phyloP scores from a whole-genome alignment of 2,113 vertebrate species.

The Anoplopoma fimbria region DNA sequence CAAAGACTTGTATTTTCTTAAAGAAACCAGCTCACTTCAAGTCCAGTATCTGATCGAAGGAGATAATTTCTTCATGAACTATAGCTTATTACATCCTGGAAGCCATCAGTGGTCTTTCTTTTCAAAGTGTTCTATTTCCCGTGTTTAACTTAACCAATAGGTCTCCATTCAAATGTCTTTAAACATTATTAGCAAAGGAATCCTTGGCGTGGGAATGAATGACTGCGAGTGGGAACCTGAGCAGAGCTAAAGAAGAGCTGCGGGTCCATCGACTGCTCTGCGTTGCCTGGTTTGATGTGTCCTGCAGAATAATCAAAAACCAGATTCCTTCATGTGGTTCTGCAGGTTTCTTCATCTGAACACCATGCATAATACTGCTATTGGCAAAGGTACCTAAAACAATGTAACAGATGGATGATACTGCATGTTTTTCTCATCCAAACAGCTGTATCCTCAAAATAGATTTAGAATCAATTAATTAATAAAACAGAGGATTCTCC shows the following conservation, averaged over 20 bases:
- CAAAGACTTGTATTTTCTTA: too few relatives aligned
- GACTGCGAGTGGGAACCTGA: constrained; percentile 39
- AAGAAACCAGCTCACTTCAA: constrained; percentile 35
- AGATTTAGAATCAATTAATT: constrained; percentile 28
- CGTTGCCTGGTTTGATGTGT: not conserved
- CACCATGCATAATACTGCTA: not conserved
- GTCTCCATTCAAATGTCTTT: constrained; percentile 41
- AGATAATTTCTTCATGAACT: constrained; percentile 36
- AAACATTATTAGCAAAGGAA: constrained; percentile 20
- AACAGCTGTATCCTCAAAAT: constrained; percentile 20
- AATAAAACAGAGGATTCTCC: constrained; percentile 33
- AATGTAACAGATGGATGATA: constrained; percentile 26
- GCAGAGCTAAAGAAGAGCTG: constrained; percentile 16
- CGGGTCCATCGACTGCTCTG: not conserved
- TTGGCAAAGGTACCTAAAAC: constrained; percentile 9
- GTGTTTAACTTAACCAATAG: constrained; percentile 14
- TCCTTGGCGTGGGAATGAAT: constrained; percentile 39
- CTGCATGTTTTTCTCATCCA: constrained; percentile 14
- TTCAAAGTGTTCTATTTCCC: constrained; percentile 48
- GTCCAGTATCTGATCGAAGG: constrained; percentile 39
- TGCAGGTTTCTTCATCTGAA: too few relatives aligned
- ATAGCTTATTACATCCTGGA: constrained; percentile 31
- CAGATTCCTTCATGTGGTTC: too few relatives aligned
- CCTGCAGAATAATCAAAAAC: constrained; percentile 20
- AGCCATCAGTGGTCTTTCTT: constrained; percentile 28